Percentiles rank a stretch among this genome's conserved stretches.
Conservation (phyloP, 2,797 vertebrate species). For the Scleropages formosus region DNA sequence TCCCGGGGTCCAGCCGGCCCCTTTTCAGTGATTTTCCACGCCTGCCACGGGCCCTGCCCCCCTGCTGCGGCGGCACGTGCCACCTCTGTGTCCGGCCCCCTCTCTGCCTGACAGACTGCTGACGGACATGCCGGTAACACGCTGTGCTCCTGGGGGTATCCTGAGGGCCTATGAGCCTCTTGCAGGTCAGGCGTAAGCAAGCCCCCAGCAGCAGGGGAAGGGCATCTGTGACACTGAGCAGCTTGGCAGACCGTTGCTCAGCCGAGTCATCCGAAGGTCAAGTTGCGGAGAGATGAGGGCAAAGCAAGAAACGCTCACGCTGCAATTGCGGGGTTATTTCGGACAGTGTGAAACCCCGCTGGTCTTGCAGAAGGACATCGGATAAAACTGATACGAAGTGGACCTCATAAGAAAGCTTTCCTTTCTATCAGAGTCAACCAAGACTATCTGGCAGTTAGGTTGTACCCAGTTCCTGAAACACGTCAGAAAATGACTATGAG, state of each 20-base stretch:
- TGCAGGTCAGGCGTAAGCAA: conserved; percentile 64
- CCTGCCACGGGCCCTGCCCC: conserved; percentile 50
- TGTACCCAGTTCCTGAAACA: too few species aligned
- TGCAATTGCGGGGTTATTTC: too few species aligned
- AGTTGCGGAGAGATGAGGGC: conserved; percentile 51
- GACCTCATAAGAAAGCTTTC: neutral
- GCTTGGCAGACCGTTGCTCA: conserved; percentile 78
- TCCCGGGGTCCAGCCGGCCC: conserved; percentile 65
- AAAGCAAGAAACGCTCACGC: conserved; percentile 9
- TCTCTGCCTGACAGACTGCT: conserved; percentile 79
- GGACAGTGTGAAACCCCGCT: too few species aligned
- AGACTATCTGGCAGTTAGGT: too few species aligned
- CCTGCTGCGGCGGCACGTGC: conserved; percentile 84
- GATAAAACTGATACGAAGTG: too few species aligned
- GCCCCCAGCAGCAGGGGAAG: conserved; percentile 69
- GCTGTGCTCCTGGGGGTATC: conserved; percentile 59
- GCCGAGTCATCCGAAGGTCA: conserved; percentile 72
- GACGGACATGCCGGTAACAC: conserved; percentile 69
- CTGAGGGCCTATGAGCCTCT: conserved; percentile 47
- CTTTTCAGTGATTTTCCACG: conserved; percentile 87
- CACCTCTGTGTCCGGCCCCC: conserved; percentile 73
- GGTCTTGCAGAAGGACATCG: neutral
- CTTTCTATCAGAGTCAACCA: neutral
- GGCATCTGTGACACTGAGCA: conserved; percentile 49
- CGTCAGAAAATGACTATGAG: too few species aligned